These are phyloP conservation scores for Siphlonurus alternatus DNA, from an alignment of 2,888 invertebrate genomes.

Conservation along the genomic window DNA sequence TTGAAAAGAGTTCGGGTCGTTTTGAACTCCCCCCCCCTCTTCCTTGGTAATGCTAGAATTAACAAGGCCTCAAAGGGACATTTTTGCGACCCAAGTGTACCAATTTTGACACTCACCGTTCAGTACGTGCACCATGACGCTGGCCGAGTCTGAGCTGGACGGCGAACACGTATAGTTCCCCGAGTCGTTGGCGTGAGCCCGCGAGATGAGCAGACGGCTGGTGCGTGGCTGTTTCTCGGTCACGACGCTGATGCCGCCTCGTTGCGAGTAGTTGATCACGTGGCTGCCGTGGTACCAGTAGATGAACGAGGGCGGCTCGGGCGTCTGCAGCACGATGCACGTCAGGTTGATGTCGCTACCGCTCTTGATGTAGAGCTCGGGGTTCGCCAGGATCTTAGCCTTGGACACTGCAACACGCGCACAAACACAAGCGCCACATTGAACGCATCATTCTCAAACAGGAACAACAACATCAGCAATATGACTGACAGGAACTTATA, in stretches of 20 bases:
- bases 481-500: too few relatives aligned
- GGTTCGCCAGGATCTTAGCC: constrained; percentile 72
- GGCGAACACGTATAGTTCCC: constrained; percentile 40
- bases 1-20: too few relatives aligned
- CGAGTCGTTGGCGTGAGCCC: constrained; percentile 41
- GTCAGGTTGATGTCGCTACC: constrained; percentile 86
- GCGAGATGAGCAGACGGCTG: constrained; percentile 35
- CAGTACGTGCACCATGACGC: constrained; percentile 67
- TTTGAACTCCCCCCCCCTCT: too few relatives aligned
- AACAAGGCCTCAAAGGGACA: too few relatives aligned
- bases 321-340: constrained; percentile 67
- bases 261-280: constrained; percentile 38
- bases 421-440: too few relatives aligned
- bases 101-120: too few relatives aligned
- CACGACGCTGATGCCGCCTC: constrained; percentile 36
- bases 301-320: constrained; percentile 63
- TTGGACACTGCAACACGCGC: constrained; percentile 53
- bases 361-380: constrained; percentile 72
- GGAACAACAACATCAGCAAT: too few relatives aligned
- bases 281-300: constrained; percentile 38
- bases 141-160: constrained; percentile 49
- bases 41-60: too few relatives aligned
- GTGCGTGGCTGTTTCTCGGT: constrained; percentile 35
- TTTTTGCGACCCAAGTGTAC: too few relatives aligned
- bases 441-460: too few relatives aligned